A percentile compares a stretch with the other conserved stretches of the same genome.
Evolutionary conservation across 2,888 invertebrate species (phyloP).

Genomic region (Microctonus brassicae): DNA sequence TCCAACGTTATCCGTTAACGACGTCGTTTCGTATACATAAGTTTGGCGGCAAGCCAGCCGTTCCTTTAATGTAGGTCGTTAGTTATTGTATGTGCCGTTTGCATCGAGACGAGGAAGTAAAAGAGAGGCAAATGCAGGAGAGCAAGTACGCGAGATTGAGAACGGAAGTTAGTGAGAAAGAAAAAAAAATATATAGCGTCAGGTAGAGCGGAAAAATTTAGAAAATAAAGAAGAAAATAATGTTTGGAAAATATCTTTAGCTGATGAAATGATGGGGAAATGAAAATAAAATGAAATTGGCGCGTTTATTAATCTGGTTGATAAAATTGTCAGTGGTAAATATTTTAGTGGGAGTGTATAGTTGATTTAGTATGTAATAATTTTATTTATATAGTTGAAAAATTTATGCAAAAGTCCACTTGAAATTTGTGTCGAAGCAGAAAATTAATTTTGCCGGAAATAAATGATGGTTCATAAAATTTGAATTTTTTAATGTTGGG

Average conservation of each 20-base stretch:
- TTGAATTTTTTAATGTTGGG: too few relatives aligned
- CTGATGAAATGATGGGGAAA: background rate
- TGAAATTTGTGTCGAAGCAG: too few relatives aligned
- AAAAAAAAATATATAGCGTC: background rate
- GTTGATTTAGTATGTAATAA: too few relatives aligned
- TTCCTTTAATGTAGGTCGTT: constrained; percentile 58
- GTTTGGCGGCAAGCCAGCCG: constrained; percentile 56
- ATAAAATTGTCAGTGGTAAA: background rate
- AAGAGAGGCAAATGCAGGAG: background rate
- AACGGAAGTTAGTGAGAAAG: background rate
- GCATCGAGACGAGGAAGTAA: constrained; percentile 27
- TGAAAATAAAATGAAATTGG: background rate
- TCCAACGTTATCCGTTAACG: constrained; percentile 51
- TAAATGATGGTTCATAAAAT: too few relatives aligned
- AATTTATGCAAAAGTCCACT: too few relatives aligned
- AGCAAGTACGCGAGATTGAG: background rate
- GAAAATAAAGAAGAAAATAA: background rate
- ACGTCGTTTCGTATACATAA: constrained; percentile 36
- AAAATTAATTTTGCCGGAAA: too few relatives aligned
- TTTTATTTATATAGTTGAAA: too few relatives aligned
- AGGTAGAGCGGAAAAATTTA: constrained; percentile 5
- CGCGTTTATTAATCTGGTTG: constrained; percentile 13
- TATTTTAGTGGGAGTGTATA: background rate
- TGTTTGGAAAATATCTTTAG: background rate
- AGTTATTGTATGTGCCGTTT: constrained; percentile 43